phyloP scores from a whole-genome alignment of 2,888 invertebrate species.

The Ypsolopha scabrella region DNA sequence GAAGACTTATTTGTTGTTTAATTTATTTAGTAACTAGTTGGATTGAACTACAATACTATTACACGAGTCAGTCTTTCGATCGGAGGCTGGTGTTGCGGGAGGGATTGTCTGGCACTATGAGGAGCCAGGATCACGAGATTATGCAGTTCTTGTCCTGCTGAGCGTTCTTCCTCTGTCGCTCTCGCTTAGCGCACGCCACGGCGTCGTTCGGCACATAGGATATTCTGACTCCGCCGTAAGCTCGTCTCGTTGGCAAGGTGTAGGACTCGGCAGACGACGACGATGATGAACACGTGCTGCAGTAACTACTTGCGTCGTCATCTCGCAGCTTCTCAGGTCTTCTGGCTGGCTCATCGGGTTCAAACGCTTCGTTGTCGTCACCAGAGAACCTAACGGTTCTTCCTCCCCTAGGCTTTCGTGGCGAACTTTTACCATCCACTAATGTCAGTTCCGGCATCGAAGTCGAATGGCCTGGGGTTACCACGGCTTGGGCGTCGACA shows the following conservation, averaged over 20 bases:
- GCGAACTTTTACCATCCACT: slow-evolving; percentile 50
- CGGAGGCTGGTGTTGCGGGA: slow-evolving; percentile 56
- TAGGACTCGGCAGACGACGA: slow-evolving; percentile 91
- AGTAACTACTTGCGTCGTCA: slow-evolving; percentile 80
- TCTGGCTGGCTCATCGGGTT: slow-evolving; percentile 49
- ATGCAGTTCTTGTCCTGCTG: slow-evolving; percentile 87
- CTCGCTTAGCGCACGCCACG: slow-evolving; percentile 82
- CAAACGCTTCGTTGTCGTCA: slow-evolving; percentile 60
- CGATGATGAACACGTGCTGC: slow-evolving; percentile 92
- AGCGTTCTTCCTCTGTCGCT: slow-evolving; percentile 69
- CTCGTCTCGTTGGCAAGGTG: slow-evolving; percentile 84
- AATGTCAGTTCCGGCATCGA: slow-evolving; percentile 61
- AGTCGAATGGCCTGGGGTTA: slow-evolving; percentile 65
- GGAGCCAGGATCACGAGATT: slow-evolving; percentile 79
- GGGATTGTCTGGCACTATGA: slow-evolving; percentile 27
- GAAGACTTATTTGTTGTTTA: slow-evolving; percentile 23
- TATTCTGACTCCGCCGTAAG: slow-evolving; percentile 89
- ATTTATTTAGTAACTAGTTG: neutral
- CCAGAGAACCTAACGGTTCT: slow-evolving; percentile 57
- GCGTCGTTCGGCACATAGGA: slow-evolving; percentile 95
- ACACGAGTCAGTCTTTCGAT: slow-evolving; percentile 58
- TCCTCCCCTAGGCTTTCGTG: slow-evolving; percentile 43
- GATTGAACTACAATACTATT: slow-evolving; percentile 42
- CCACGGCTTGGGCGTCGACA: slow-evolving; percentile 59
- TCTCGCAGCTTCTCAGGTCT: slow-evolving; percentile 47